phyloP scores from a whole-genome alignment of 1,140 invertebrate genomes.

The Limonius californicus region DNA sequence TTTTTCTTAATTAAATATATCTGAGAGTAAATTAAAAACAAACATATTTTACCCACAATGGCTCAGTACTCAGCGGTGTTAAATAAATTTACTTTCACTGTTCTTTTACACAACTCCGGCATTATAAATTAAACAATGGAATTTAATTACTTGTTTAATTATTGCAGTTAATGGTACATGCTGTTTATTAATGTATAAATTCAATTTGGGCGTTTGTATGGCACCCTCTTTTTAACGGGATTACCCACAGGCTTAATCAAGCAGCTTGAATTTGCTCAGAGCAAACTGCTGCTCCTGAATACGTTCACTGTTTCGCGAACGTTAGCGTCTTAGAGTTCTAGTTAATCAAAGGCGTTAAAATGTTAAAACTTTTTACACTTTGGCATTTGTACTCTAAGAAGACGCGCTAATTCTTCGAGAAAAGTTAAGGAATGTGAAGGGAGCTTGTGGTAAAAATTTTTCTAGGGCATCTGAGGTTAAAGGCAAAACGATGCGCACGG shows the following conservation, averaged over 20 bases:
- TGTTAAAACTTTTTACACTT: too few species aligned
- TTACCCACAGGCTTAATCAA: constrained; percentile 1
- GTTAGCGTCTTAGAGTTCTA: too few species aligned
- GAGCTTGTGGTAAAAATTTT: background rate
- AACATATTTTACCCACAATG: constrained; percentile 23
- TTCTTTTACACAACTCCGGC: constrained; percentile 21
- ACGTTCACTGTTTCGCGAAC: too few species aligned
- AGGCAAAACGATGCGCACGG: background rate
- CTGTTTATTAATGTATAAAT: constrained; percentile 12
- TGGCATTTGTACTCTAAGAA: too few species aligned
- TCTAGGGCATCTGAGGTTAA: background rate
- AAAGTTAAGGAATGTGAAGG: too few species aligned
- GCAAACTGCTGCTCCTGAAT: too few species aligned
- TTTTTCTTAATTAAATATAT: constrained; percentile 27
- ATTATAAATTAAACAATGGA: constrained; percentile 31
- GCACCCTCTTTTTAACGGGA: background rate
- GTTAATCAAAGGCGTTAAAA: too few species aligned
- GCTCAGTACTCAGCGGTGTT: constrained; percentile 9
- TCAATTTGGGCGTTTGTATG: constrained; percentile 6
- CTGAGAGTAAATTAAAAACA: constrained; percentile 29
- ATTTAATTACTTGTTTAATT: constrained; percentile 29
- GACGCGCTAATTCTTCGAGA: too few species aligned
- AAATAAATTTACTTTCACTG: constrained; percentile 30
- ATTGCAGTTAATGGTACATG: constrained; percentile 17
- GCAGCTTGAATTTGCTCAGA: background rate